Conservation (phyloP, 2,113 vertebrate genomes). For the Gallinago undulata region DNA sequence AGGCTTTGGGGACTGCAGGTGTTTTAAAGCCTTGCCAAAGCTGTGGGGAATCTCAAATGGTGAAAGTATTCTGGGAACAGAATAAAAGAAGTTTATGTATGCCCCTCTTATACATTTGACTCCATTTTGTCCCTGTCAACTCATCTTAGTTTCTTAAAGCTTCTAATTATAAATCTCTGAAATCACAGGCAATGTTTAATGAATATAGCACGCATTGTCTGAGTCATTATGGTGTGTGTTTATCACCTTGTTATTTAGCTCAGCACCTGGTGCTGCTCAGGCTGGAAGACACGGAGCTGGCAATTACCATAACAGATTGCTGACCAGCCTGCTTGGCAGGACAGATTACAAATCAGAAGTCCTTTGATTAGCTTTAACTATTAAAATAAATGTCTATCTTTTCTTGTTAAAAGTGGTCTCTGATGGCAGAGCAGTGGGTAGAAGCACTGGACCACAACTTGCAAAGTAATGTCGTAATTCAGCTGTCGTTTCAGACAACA, state of each 20-base stretch:
- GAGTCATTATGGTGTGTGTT: neutral
- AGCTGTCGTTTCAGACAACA: neutral
- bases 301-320: conserved; percentile 8
- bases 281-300: conserved; percentile 2
- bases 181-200: neutral
- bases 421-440: neutral
- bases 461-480: neutral
- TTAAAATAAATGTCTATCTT: neutral
- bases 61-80: neutral
- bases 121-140: conserved; percentile 7
- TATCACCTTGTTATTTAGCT: conserved; percentile 12
- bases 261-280: conserved; percentile 17
- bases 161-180: conserved; percentile 18
- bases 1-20: neutral
- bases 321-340: neutral
- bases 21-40: neutral
- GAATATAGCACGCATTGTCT: neutral
- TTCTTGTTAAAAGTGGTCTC: neutral
- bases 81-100: neutral
- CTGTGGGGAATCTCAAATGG: neutral
- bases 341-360: neutral
- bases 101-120: neutral
- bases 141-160: neutral
- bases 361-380: neutral
- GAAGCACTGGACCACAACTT: neutral